These are phyloP conservation scores for Polia nebulosa DNA, from an alignment of 2,888 invertebrate genomes.

Conservation along the genomic window DNA sequence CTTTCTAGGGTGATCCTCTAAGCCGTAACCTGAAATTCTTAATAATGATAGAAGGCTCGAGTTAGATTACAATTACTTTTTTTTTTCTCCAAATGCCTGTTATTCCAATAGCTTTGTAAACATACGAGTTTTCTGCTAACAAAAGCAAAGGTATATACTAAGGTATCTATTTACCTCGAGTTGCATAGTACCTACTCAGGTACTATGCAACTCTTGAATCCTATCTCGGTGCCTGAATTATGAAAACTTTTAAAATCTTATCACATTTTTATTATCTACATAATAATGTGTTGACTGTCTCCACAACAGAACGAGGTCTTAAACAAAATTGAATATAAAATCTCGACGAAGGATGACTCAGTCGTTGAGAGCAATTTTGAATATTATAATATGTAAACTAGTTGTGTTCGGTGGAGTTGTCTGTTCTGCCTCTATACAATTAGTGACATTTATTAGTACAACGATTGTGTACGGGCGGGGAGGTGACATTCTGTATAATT, in stretches of 20 bases:
- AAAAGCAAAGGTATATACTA: background rate
- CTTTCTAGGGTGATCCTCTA: background rate
- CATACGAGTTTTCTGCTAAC: background rate
- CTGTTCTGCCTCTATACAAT: slow-evolving; percentile 84
- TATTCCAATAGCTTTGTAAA: background rate
- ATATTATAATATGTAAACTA: slow-evolving; percentile 90
- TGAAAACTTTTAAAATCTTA: slow-evolving; percentile 1
- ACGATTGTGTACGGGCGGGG: slow-evolving; percentile 74
- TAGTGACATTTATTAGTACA: slow-evolving; percentile 88
- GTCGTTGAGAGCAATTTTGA: slow-evolving; percentile 86
- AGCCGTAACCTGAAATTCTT: background rate
- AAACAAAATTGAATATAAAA: slow-evolving; percentile 82
- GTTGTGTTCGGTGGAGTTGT: slow-evolving; percentile 79
- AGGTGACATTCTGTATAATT: slow-evolving; percentile 53
- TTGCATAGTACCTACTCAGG: too few species aligned
- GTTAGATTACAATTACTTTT: background rate
- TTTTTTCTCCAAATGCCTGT: background rate
- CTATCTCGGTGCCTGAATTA: background rate
- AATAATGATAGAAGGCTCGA: background rate
- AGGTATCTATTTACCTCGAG: too few species aligned
- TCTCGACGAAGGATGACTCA: slow-evolving; percentile 87
- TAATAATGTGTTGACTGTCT: slow-evolving; percentile 48
- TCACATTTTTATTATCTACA: slow-evolving; percentile 22
- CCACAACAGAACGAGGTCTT: slow-evolving; percentile 72
- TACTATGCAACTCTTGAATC: slow-evolving; percentile 2